Evolutionary conservation across 2,113 vertebrate species (phyloP).

Genomic region (Crotalus horridus): DNA sequence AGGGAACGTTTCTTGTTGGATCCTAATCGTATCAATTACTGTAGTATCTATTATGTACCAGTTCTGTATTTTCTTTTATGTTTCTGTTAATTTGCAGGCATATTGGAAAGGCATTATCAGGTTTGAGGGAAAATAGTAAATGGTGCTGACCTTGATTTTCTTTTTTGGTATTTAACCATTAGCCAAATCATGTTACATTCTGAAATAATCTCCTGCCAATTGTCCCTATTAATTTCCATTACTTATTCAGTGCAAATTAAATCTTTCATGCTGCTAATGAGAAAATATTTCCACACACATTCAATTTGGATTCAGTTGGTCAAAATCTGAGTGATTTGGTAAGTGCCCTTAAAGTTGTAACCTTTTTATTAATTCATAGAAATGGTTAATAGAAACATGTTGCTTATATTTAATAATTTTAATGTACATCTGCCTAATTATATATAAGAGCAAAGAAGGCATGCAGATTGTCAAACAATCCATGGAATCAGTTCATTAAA

Average conservation of each 20-base stretch:
- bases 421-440: not conserved
- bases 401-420: not conserved
- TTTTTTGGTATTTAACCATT: slow-evolving; percentile 32
- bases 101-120: slow-evolving; percentile 61
- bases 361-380: not conserved
- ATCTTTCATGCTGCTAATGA: not conserved
- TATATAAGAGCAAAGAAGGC: not conserved
- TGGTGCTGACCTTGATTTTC: slow-evolving; percentile 18
- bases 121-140: slow-evolving; percentile 54
- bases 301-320: not conserved
- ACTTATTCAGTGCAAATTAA: not conserved
- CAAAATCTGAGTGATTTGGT: not conserved
- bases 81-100: slow-evolving; percentile 67
- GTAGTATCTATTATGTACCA: slow-evolving; percentile 84
- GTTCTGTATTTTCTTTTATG: slow-evolving; percentile 59
- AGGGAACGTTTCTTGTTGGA: slow-evolving; percentile 82
- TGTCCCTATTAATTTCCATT: not conserved
- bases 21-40: slow-evolving; percentile 86
- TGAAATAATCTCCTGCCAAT: not conserved
- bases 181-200: not conserved
- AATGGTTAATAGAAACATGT: not conserved
- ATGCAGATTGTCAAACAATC: not conserved
- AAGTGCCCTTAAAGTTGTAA: not conserved
- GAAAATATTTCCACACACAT: not conserved
- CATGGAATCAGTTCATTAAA: not conserved